Percentiles rank a stretch among this genome's conserved stretches.
These are phyloP conservation scores for Clinocottus analis DNA, from an alignment of 2,113 vertebrate genomes.

Conservation along the genomic window DNA sequence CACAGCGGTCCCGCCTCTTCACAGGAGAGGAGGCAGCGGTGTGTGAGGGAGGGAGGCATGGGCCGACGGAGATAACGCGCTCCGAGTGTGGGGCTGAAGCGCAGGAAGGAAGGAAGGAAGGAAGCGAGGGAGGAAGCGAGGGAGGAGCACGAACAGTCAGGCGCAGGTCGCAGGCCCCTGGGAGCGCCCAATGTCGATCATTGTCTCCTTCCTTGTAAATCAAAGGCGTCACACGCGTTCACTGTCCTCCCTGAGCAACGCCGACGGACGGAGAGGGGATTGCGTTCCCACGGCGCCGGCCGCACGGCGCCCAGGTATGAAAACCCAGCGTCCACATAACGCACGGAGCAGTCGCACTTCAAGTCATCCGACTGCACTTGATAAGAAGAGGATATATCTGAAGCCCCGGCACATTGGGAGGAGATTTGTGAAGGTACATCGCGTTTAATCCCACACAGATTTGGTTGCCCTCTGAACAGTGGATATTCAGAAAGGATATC, in stretches of 20 bases:
- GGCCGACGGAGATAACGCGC: slow-evolving; percentile 65
- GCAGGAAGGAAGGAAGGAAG: not conserved
- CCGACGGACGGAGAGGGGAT: slow-evolving; percentile 32
- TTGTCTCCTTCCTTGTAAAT: slow-evolving; percentile 32
- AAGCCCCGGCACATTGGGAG: slow-evolving; percentile 26
- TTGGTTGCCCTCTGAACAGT: slow-evolving; percentile 41
- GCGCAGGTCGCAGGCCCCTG: slow-evolving; percentile 14
- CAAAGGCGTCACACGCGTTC: slow-evolving; percentile 25
- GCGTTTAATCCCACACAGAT: slow-evolving; percentile 63
- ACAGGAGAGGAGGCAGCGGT: slow-evolving; percentile 55
- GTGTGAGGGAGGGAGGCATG: slow-evolving; percentile 64
- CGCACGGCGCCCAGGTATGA: slow-evolving; percentile 32
- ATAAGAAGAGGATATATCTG: slow-evolving; percentile 24
- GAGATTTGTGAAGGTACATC: slow-evolving; percentile 72
- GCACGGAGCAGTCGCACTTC: not conserved
- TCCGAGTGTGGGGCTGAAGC: slow-evolving; percentile 25
- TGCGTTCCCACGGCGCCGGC: slow-evolving; percentile 23
- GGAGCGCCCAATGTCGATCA: slow-evolving; percentile 12
- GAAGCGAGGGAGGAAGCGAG: slow-evolving; percentile 11
- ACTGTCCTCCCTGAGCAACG: slow-evolving; percentile 3
- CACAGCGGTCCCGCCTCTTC: slow-evolving; percentile 51
- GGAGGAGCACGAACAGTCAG: slow-evolving; percentile 18
- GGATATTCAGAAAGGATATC: slow-evolving; percentile 54
- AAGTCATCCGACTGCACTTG: not conserved
- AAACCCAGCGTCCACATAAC: not conserved